A percentile compares a stretch with the other conserved stretches of the same genome.
Conservation (phyloP, 2,888 invertebrate genomes). For the Thereva nobilitata region DNA sequence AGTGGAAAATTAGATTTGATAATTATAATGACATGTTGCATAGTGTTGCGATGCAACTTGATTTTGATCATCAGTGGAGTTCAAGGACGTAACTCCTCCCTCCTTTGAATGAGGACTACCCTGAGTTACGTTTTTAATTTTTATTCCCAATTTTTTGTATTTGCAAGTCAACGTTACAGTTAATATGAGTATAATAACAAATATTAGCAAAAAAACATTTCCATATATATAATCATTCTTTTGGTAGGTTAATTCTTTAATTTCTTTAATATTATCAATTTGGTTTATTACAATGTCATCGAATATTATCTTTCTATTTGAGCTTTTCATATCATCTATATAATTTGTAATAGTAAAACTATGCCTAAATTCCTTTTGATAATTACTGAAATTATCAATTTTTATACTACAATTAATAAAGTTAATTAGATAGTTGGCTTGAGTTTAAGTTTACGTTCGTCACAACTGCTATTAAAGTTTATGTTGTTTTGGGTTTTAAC, state of each 20-base stretch:
- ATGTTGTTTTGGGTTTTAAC: slow-evolving; percentile 12
- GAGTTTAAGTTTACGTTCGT: slow-evolving; percentile 21
- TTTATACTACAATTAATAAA: slow-evolving; percentile 34
- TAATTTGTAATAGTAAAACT: slow-evolving; percentile 29
- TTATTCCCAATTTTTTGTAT: slow-evolving; percentile 8
- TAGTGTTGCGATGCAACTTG: too few relatives aligned
- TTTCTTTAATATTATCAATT: slow-evolving; percentile 31
- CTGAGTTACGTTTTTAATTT: slow-evolving; percentile 31
- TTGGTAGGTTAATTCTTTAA: slow-evolving; percentile 32
- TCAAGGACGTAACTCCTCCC: too few relatives aligned
- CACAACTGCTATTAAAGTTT: slow-evolving; percentile 28
- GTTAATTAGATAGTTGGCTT: slow-evolving; percentile 27
- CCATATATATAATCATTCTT: slow-evolving; percentile 18
- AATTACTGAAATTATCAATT: slow-evolving; percentile 19
- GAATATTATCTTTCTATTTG: slow-evolving; percentile 8
- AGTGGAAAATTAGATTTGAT: too few relatives aligned
- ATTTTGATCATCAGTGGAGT: too few relatives aligned
- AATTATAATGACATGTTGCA: too few relatives aligned
- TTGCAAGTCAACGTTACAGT: too few relatives aligned
- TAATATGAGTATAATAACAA: too few relatives aligned
- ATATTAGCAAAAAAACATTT: too few relatives aligned
- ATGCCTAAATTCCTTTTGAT: slow-evolving; percentile 26
- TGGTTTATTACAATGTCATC: slow-evolving; percentile 11
- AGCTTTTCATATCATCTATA: slow-evolving; percentile 17
- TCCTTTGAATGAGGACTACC: slow-evolving; percentile 17